phyloP scores from a whole-genome alignment of 2,113 vertebrate genomes.

The Zosterops hypoxanthus region DNA sequence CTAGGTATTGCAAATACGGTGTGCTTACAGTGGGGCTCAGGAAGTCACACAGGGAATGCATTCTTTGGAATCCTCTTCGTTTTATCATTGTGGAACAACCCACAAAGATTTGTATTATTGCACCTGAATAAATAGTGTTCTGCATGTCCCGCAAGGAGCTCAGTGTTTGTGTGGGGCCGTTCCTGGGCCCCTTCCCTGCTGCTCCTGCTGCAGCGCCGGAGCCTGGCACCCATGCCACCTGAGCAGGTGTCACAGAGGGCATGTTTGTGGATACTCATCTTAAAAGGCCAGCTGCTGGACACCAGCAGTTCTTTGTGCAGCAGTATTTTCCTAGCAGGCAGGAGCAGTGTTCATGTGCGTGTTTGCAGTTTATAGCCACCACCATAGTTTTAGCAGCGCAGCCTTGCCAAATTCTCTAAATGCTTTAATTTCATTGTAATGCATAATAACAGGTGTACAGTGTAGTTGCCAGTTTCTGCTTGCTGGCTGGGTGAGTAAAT shows the following conservation, averaged over 20 bases:
- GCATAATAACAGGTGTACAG: conserved; percentile 74
- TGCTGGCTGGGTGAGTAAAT: conserved; percentile 15
- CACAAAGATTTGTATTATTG: conserved; percentile 83
- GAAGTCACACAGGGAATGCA: conserved; percentile 78
- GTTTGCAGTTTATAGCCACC: conserved; percentile 56
- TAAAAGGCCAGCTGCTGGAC: conserved; percentile 57
- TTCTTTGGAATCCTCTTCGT: conserved; percentile 88
- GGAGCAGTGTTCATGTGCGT: conserved; percentile 29
- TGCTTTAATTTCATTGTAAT: conserved; percentile 80
- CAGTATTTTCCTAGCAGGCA: conserved; percentile 43
- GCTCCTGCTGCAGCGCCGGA: conserved; percentile 36
- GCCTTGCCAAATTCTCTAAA: conserved; percentile 78
- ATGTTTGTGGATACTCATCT: conserved; percentile 65
- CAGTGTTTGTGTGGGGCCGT: conserved; percentile 34
- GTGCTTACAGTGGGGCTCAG: conserved; percentile 57
- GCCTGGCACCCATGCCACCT: conserved; percentile 14
- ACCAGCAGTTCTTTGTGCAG: conserved; percentile 23
- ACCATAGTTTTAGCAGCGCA: conserved; percentile 45
- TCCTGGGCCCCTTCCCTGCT: conserved; percentile 26
- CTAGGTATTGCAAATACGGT: conserved; percentile 1
- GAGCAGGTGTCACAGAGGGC: conserved; percentile 52
- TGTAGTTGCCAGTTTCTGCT: conserved; percentile 57
- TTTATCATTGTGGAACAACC: conserved; percentile 82
- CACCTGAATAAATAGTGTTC: conserved; percentile 93
- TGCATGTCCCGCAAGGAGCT: conserved; percentile 79